Evolutionary conservation across 2,797 vertebrate genomes (phyloP).

Genomic region (Crax fasciolata): DNA sequence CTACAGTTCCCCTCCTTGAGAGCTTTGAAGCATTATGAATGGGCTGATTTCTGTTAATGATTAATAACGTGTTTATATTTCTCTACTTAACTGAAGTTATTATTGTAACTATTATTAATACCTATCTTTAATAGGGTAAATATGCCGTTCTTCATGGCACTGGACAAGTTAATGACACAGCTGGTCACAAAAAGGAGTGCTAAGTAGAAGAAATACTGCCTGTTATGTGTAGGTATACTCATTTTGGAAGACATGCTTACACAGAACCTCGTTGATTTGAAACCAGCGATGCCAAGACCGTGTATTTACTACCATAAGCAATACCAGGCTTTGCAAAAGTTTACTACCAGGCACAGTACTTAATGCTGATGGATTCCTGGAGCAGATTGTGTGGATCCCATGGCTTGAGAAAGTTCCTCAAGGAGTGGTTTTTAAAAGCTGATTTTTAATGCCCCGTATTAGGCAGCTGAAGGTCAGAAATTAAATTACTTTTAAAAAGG

Average conservation of each 20-base stretch:
- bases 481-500: background rate
- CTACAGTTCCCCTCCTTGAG: background rate
- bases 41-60: background rate
- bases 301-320: background rate
- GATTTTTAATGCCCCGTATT: background rate
- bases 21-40: background rate
- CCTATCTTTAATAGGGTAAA: background rate
- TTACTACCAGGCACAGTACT: fast-evolving
- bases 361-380: background rate
- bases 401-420: background rate
- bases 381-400: background rate
- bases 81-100: background rate
- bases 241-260: background rate
- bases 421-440: background rate
- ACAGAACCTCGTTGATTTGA: background rate
- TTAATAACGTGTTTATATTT: background rate
- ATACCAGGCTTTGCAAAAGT: background rate
- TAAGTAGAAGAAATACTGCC: background rate
- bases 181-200: background rate
- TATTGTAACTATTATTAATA: background rate
- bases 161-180: background rate
- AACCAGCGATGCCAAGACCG: background rate
- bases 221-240: background rate
- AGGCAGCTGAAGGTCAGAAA: background rate
- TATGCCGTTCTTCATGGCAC: background rate